Evolutionary conservation across 2,113 vertebrate genomes (phyloP).

Genomic region (Paratilapia polleni): DNA sequence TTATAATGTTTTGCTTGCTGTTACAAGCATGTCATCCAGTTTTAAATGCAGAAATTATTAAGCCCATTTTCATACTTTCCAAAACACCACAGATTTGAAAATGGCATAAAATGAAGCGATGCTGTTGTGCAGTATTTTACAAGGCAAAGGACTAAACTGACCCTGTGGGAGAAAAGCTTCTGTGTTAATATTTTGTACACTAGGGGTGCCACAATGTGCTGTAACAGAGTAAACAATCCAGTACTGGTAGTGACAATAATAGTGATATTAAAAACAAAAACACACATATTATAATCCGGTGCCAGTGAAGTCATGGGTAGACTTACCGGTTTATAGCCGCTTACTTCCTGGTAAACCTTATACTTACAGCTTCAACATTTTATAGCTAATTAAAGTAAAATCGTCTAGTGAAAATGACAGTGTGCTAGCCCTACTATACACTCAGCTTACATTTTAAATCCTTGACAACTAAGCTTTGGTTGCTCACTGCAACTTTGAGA

Average conservation of each 20-base stretch:
- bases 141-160: not conserved
- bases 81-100: not conserved
- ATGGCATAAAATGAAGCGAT: not conserved
- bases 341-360: fast-evolving
- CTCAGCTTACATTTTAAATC: not conserved
- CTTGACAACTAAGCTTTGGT: not conserved
- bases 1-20: not conserved
- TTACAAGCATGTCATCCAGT: not conserved
- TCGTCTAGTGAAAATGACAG: not conserved
- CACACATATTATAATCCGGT: not conserved
- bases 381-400: not conserved
- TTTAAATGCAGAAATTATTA: not conserved
- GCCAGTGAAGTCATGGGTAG: not conserved
- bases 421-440: not conserved
- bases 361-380: not conserved
- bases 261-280: not conserved
- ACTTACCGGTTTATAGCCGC: too few relatives aligned
- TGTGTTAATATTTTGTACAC: fast-evolving
- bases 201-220: not conserved
- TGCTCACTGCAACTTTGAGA: not conserved
- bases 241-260: too few relatives aligned
- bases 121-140: not conserved
- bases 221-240: too few relatives aligned
- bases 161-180: not conserved
- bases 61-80: not conserved